A percentile compares a stretch with the other conserved stretches of the same genome.
phyloP scores from a whole-genome alignment of 2,113 vertebrate species.

The Clarias batrachus region DNA sequence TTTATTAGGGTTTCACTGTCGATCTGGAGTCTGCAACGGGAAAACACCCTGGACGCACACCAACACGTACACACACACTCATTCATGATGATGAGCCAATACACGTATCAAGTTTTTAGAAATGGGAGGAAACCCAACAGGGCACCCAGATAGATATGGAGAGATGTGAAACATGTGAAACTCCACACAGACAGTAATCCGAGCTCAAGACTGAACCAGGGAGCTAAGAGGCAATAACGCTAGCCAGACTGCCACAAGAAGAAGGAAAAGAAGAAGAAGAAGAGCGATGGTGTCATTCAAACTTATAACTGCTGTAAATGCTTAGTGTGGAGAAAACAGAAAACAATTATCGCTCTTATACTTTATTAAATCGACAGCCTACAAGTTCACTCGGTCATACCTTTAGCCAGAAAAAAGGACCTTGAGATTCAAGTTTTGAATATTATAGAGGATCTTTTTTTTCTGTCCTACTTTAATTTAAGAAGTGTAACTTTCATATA shows the following conservation, averaged over 20 bases:
- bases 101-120: neutral
- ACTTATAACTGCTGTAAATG: neutral
- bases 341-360: neutral
- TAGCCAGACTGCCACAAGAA: neutral
- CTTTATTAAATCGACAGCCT: neutral
- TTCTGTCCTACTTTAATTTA: too few relatives aligned
- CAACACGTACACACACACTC: neutral
- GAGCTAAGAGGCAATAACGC: neutral
- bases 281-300: neutral
- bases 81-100: neutral
- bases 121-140: neutral
- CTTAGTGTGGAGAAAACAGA: neutral
- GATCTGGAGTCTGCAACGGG: neutral
- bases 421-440: too few relatives aligned
- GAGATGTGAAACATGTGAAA: neutral
- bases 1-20: neutral
- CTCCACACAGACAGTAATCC: neutral
- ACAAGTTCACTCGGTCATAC: neutral
- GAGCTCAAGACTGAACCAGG: neutral
- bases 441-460: too few relatives aligned
- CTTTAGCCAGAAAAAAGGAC: neutral
- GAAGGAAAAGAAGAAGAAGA: neutral
- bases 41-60: neutral
- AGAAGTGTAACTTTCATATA: too few relatives aligned
- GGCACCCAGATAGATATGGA: neutral